A percentile compares a stretch with the other conserved stretches of the same genome.
Evolutionary conservation across 2,113 vertebrate species (phyloP).

Genomic region (Lepisosteus oculatus): DNA sequence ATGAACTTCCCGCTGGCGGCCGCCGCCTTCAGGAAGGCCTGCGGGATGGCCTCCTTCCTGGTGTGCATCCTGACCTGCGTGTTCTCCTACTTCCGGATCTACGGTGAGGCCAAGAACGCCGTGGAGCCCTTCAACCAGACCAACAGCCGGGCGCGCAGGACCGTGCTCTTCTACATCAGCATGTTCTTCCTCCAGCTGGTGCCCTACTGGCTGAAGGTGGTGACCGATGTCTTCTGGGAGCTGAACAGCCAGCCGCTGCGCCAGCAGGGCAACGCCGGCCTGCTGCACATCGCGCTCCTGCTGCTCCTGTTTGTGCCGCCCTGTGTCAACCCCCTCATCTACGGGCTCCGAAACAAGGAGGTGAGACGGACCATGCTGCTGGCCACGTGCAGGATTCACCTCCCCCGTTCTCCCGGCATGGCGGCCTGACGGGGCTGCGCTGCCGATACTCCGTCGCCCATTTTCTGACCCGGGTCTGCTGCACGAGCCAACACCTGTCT

Average conservation of each 20-base stretch:
- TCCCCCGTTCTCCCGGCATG: too few relatives aligned
- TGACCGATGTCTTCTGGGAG: slow-evolving; percentile 44
- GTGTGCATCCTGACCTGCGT: slow-evolving; percentile 39
- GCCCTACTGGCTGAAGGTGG: slow-evolving; percentile 40
- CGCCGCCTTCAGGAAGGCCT: slow-evolving; percentile 34
- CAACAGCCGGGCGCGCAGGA: slow-evolving; percentile 44
- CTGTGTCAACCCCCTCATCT: slow-evolving; percentile 55
- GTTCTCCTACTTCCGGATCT: slow-evolving; percentile 48
- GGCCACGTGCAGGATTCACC: too few relatives aligned
- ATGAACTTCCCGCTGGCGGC: slow-evolving; percentile 44
- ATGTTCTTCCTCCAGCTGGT: slow-evolving; percentile 55
- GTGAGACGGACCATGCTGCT: slow-evolving; percentile 20
- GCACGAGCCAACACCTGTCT: too few relatives aligned
- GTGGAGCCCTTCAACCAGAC: slow-evolving; percentile 45
- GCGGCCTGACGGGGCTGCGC: too few relatives aligned
- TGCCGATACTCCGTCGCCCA: too few relatives aligned
- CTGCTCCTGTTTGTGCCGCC: slow-evolving; percentile 41
- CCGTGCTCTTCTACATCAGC: slow-evolving; percentile 49
- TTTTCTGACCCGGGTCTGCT: too few relatives aligned
- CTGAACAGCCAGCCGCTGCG: slow-evolving; percentile 9
- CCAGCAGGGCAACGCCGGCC: background rate
- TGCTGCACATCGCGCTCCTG: slow-evolving; percentile 43
- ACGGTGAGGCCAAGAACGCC: slow-evolving; percentile 41
- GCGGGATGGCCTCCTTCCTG: slow-evolving; percentile 18
- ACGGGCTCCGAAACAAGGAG: slow-evolving; percentile 43